A percentile compares a stretch with the other conserved stretches of the same genome.
These are phyloP conservation scores for Pristionchus maxplancki DNA, from an alignment of 2,888 invertebrate species.

Conservation along the genomic window DNA sequence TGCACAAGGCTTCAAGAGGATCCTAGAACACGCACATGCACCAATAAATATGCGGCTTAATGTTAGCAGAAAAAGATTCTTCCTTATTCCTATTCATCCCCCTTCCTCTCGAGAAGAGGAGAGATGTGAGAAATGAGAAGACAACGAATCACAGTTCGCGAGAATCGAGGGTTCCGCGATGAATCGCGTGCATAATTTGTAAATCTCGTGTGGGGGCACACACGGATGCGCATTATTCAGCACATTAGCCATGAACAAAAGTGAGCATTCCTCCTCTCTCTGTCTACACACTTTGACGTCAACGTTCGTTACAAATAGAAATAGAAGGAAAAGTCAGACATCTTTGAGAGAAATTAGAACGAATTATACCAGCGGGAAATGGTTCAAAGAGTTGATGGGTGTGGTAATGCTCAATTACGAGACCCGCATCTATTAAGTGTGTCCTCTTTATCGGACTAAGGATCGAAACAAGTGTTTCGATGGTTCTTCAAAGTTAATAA, in stretches of 20 bases:
- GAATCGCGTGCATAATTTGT: background rate
- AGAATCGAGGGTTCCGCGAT: background rate
- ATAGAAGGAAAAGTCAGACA: background rate
- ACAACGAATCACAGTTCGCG: constrained; percentile 10
- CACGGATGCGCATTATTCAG: constrained; percentile 8
- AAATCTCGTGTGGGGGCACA: background rate
- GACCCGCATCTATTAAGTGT: background rate
- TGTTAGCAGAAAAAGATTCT: background rate
- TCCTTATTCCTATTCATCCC: constrained; percentile 35
- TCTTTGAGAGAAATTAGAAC: background rate
- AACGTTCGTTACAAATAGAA: constrained; percentile 1
- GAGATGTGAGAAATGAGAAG: background rate
- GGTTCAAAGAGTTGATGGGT: background rate
- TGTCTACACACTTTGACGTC: background rate
- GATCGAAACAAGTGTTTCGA: background rate
- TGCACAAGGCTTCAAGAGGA: constrained; percentile 1
- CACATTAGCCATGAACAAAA: background rate
- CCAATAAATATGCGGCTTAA: constrained; percentile 15
- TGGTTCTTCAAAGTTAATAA: background rate
- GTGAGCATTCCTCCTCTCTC: background rate
- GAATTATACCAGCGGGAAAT: background rate
- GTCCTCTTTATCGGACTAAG: background rate
- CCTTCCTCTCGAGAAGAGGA: background rate
- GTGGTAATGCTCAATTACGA: background rate
- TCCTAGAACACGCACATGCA: background rate